Conservation (phyloP, 2,797 vertebrate genomes). For the Platyrinchus mystaceus region DNA sequence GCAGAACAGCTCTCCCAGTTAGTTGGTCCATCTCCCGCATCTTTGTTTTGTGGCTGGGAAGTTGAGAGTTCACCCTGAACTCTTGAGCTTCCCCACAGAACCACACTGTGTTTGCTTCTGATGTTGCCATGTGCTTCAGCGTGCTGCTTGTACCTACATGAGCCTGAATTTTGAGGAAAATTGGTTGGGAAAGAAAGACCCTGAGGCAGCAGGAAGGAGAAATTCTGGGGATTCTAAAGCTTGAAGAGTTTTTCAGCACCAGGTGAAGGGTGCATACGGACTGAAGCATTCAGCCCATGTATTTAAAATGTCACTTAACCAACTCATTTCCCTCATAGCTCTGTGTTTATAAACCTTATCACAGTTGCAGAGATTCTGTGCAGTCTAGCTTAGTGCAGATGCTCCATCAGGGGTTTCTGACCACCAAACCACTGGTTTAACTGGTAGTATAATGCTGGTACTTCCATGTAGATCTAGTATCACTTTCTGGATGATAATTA, state of each 20-base stretch:
- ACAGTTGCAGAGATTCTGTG: neutral
- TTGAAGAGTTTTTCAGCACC: neutral
- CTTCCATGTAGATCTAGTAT: neutral
- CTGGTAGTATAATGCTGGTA: neutral
- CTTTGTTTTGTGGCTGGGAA: neutral
- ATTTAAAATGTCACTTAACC: neutral
- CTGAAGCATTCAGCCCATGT: neutral
- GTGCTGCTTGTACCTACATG: neutral
- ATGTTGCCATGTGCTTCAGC: neutral
- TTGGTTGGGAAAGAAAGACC: neutral
- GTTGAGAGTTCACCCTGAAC: neutral
- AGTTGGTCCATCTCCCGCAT: neutral
- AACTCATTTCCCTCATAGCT: neutral
- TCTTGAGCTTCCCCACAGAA: neutral
- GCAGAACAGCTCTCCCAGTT: neutral
- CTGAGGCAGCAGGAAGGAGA: neutral
- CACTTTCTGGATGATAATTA: neutral
- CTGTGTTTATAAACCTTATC: neutral
- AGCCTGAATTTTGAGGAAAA: neutral
- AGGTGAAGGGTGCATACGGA: accelerated
- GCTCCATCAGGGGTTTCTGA: neutral
- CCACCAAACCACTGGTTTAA: neutral
- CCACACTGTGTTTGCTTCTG: neutral
- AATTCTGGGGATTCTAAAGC: neutral
- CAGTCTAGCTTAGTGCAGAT: neutral